Evolutionary conservation across 1,140 invertebrate species (phyloP), one percentile per base, ranked within the genome.

Genomic region (Paralvinella palmiformis): DNA sequence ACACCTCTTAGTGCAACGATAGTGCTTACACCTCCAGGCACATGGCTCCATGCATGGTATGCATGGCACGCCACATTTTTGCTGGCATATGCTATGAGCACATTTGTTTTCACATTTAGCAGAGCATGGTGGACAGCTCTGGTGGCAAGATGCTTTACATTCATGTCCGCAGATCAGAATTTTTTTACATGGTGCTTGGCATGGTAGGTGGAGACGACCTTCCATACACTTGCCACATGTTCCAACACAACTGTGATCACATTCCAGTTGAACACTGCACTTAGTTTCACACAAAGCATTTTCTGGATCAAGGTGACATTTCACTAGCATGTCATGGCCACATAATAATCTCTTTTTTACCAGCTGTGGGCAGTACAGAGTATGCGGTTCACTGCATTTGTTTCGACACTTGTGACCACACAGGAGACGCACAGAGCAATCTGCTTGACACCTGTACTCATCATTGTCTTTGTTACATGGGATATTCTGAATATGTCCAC

Each of bases 331-430:
- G n/a, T n/a, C n/a, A n/a, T n/a, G n/a, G n/a, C n/a, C n/a, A n/a
- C n/a, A n/a, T n/a, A n/a, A n/a, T n/a, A n/a, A n/a, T n/a, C n/a
- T n/a, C n/a, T n/a, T n/a, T n/a, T n/a, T n/a, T n/a, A n/a, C n/a
- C n/a, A n/a, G n/a, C n/a, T n/a, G n/a, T n/a, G n/a, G n/a, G n/a
- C 64, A 66, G 17, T 27, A 2, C 27, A 20, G 31, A 22, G 53
- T 64, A 37, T 66, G 64, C 20, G 27, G 87, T 48, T 72, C 45
- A 5, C 83, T 80, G 74, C 86, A 88, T 1, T 74, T 78, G 44
- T 86, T 86, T 41, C 64, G 64, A 72, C 86, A 88, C 20, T 17
- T 36, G 76, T 89, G 88, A 0, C 76, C 79, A 75, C 87, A 89
- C 29, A 52, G 13, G 29, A 74, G 56, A 1, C 48, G 44, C 7